Conservation (phyloP, 2,797 vertebrate genomes). For the Podarcis lilfordi region DNA sequence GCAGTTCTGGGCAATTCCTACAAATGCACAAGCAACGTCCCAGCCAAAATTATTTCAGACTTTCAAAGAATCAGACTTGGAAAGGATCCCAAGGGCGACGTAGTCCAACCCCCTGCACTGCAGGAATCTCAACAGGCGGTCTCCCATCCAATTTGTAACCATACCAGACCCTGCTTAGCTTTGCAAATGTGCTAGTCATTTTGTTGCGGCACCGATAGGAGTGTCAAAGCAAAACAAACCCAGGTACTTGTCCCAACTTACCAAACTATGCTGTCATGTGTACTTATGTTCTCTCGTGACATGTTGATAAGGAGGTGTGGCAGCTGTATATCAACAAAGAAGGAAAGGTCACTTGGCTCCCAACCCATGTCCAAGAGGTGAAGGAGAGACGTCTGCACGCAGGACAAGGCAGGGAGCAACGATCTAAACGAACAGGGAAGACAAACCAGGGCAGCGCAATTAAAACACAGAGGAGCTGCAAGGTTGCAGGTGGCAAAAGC, state of each 20-base stretch:
- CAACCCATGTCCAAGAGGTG: constrained; percentile 97
- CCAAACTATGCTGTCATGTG: constrained; percentile 93
- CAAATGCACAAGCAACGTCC: too few species aligned
- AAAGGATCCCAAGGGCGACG: too few species aligned
- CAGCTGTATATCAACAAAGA: constrained; percentile 90
- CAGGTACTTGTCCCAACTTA: constrained; percentile 66
- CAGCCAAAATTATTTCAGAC: not conserved
- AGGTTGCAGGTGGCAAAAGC: not conserved
- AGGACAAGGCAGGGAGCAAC: constrained; percentile 92
- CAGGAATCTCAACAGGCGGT: too few species aligned
- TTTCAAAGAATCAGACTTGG: too few species aligned
- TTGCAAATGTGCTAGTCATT: too few species aligned
- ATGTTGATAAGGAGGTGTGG: constrained; percentile 92
- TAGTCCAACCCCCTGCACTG: too few species aligned
- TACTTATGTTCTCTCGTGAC: constrained; percentile 96
- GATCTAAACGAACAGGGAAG: constrained; percentile 76
- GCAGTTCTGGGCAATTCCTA: not conserved
- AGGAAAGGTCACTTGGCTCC: constrained; percentile 90
- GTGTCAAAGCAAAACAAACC: not conserved
- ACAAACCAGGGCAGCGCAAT: constrained; percentile 9
- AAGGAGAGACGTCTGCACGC: constrained; percentile 92
- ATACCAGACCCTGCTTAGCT: too few species aligned
- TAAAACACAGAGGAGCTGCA: rapidly evolving
- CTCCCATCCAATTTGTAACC: too few species aligned
- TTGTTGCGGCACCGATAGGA: too few species aligned